phyloP scores from a whole-genome alignment of 2,113 vertebrate genomes.

The Mola mola region DNA sequence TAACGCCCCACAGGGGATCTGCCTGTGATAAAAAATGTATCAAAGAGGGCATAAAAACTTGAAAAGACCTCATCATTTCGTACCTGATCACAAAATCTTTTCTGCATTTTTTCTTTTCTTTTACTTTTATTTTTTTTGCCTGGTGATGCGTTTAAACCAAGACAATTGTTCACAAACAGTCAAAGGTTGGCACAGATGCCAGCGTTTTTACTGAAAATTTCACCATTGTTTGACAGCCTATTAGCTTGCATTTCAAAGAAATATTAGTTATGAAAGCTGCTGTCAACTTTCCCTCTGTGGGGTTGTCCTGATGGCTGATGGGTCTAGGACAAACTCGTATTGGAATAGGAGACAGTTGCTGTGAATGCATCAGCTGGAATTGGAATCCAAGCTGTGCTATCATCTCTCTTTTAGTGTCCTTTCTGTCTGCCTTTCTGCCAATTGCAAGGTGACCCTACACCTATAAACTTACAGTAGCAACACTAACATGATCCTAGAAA shows the following conservation, averaged over 20 bases:
- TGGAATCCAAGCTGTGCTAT: conserved; percentile 49
- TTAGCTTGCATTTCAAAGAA: conserved; percentile 47
- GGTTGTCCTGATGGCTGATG: conserved; percentile 41
- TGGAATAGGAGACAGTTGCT: conserved; percentile 34
- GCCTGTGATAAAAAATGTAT: conserved; percentile 78
- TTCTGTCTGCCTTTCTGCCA: conserved; percentile 3
- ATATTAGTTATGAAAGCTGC: conserved; percentile 40
- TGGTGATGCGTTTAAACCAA: conserved; percentile 19
- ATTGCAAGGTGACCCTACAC: conserved; percentile 26
- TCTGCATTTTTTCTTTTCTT: conserved; percentile 11
- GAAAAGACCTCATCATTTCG: conserved; percentile 67
- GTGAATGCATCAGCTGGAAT: conserved; percentile 20
- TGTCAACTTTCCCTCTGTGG: conserved; percentile 44
- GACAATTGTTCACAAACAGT: conserved; percentile 11
- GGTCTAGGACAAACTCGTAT: conserved; percentile 35
- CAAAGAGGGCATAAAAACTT: conserved; percentile 70
- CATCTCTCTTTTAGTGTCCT: conserved; percentile 22
- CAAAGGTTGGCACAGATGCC: conserved; percentile 15
- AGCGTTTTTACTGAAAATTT: conserved; percentile 16
- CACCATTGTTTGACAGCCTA: conserved; percentile 47
- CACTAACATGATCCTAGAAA: background rate
- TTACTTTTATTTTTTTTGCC: too few species aligned
- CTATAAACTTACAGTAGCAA: conserved; percentile 7
- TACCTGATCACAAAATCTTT: conserved; percentile 52
- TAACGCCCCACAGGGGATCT: conserved; percentile 44